Evolutionary conservation across 2,113 vertebrate species (phyloP), one percentile per base, ranked within the genome.

Genomic region (Mixornis gularis): DNA sequence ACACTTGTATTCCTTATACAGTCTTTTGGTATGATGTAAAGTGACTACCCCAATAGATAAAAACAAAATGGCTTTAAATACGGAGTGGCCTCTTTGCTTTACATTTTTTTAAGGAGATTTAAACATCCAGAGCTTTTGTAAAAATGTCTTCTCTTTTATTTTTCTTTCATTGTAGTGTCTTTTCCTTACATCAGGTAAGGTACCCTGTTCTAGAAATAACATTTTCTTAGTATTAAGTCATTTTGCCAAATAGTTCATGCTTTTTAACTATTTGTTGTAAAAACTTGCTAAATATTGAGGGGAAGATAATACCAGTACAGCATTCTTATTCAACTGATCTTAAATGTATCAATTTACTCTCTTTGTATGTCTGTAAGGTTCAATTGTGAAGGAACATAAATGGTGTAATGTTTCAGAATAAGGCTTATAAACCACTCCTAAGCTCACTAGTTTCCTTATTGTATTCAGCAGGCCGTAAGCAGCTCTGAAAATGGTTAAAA

Each of bases 21-120:
- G 92, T 95, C 94, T 92, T 93, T 95, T 93, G 94, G 84, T 94
- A 96, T 94, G 92, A 95, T 96, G 95, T 96, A 95, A 93, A 95
- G 92, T 95, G 92, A 95, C 91, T 93, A 90, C 69, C 95, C 94
- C 90, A 95, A 83, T 70, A 95, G 94, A 95, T 95, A 95, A 95
- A 96, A 95, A 65, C 90, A 88, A 90, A 94, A 95, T 95, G 85
- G 52, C 92, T 96, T 94, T 93, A 95, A 95, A 87, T 73, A 56
- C 0, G 2, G 91, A 92, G 85, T 95, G 60, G 89, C 72, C 79
- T 96, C 92, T 8, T 94, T 96, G 76, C 55, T 95, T 94, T 96
- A 52, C 10, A 0, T 76, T 77, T 24, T 79, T 79, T 58, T 20
- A 27, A 70, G 69, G 44, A 80, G 27, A 48, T 49, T 60, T 65